A percentile compares a stretch with the other conserved stretches of the same genome.
Evolutionary conservation across 2,113 vertebrate genomes (phyloP).

Genomic region (Brienomyrus longianalis): DNA sequence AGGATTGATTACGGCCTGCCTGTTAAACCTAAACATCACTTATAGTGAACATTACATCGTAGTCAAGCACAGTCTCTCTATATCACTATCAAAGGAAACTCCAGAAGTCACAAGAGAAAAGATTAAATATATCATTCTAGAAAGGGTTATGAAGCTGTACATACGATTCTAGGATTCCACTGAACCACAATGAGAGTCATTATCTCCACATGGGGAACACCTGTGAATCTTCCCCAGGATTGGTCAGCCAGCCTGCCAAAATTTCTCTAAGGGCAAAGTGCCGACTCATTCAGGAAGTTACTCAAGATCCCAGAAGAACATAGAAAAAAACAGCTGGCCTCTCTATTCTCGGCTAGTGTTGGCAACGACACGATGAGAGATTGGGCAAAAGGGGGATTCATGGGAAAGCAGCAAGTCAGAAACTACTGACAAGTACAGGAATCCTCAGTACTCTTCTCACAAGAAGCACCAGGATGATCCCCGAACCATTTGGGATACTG

Average conservation of each 20-base stretch:
- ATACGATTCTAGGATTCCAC: background rate
- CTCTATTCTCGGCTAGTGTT: background rate
- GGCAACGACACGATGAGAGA: background rate
- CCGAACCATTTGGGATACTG: background rate
- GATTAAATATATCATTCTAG: background rate
- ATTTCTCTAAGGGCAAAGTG: background rate
- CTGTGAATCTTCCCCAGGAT: background rate
- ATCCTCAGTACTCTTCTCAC: background rate
- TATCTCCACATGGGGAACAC: background rate
- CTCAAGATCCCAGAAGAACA: background rate
- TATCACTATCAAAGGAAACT: background rate
- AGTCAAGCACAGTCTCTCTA: background rate
- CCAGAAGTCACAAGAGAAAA: background rate
- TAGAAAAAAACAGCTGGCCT: background rate
- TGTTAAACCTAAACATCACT: background rate
- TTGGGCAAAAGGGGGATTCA: background rate
- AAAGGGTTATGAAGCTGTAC: background rate
- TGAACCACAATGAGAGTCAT: background rate
- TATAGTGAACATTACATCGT: background rate
- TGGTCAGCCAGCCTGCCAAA: background rate
- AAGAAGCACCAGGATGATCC: background rate
- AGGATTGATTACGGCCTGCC: background rate
- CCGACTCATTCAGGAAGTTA: background rate
- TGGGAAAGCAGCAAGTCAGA: background rate
- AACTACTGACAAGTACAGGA: background rate